Evolutionary conservation across 2,888 invertebrate species (phyloP), one percentile per base, ranked within the genome.

Genomic region (Eupithecia inturbata): DNA sequence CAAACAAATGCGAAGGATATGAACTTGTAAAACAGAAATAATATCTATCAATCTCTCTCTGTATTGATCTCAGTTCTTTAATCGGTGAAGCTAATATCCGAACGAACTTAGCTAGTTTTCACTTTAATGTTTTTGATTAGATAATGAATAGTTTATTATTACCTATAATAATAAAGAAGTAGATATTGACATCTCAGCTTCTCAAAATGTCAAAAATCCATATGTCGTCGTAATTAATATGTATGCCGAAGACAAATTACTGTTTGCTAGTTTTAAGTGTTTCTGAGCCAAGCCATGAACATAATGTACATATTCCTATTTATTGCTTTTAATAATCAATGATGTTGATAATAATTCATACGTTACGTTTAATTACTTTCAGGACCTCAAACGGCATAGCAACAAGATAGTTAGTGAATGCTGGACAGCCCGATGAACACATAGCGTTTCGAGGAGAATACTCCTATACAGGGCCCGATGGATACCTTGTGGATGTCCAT

Each of bases 381-480:
- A 66, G 66, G 41, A 73, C 76, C 36, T n/a, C 75, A 16, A 76
- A 71, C 53, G 74, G 77, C 22, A 79, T 82, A 39, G 67, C 74
- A 31, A 49, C 62, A 26, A 71, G 77, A 22, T 49, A 41, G 14
- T 66, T 77, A 53, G 64, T 75, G 26, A 77, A 77, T 57, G 39
- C 36, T 39, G 77, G 75, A 0, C 53, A 71, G 60, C 39, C 73
- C 19, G 53, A 73, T n/a, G 75, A 73, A 28, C 70, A 73, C 60
- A 71, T 75, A 28, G 73, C 64, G 66, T 73, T 77, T 22, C 39
- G 73, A 36, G 77, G 77, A 26, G 14, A 41, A 10, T 60, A 68
- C 14, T 71, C 73, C 0, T 77, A 75, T 67, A 75, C 12, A 14
- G 71, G 57, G 12, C 39, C 45, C 3, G 69, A 71, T 70, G 66